These are phyloP conservation scores for Dastarcus helophoroides DNA, from an alignment of 2,888 invertebrate genomes.

Conservation along the genomic window DNA sequence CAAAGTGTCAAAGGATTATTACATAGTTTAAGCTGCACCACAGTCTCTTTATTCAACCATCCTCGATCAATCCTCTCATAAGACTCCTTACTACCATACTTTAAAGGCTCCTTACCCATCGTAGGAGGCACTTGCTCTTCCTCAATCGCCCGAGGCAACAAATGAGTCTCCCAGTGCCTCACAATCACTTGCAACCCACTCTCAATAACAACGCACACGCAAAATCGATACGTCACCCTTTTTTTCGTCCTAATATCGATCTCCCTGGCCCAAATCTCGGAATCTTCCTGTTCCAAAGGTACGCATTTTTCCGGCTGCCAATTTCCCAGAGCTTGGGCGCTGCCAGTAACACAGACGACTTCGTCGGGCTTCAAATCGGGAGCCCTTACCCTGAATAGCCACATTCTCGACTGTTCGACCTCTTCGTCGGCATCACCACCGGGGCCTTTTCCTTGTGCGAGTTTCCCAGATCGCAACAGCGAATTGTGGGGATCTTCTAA, in stretches of 20 bases:
- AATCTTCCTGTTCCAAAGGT: slow-evolving; percentile 40
- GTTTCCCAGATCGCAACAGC: slow-evolving; percentile 29
- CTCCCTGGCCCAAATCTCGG: slow-evolving; percentile 51
- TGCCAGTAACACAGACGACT: slow-evolving; percentile 59
- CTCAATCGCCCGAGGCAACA: slow-evolving; percentile 52
- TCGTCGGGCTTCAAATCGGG: slow-evolving; percentile 47
- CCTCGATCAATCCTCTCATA: slow-evolving; percentile 56
- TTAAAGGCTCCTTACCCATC: slow-evolving; percentile 38
- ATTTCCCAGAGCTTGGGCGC: slow-evolving; percentile 53
- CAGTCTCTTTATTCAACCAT: slow-evolving; percentile 75
- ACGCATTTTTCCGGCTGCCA: slow-evolving; percentile 56
- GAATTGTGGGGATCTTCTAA: slow-evolving; percentile 42
- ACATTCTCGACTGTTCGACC: slow-evolving; percentile 22
- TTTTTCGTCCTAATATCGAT: slow-evolving; percentile 55
- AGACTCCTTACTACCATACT: slow-evolving; percentile 55
- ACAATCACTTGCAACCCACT: slow-evolving; percentile 48
- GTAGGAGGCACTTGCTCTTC: slow-evolving; percentile 23
- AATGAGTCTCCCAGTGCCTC: slow-evolving; percentile 70
- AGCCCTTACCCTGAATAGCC: slow-evolving; percentile 45
- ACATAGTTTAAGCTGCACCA: slow-evolving; percentile 72
- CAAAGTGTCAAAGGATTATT: slow-evolving; percentile 68
- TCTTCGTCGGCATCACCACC: slow-evolving; percentile 7
- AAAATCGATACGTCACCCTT: slow-evolving; percentile 64
- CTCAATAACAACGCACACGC: slow-evolving; percentile 58
- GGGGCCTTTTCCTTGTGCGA: slow-evolving; percentile 6